Conservation (phyloP, 2,113 vertebrate species). For the Atherinomorus stipes region DNA sequence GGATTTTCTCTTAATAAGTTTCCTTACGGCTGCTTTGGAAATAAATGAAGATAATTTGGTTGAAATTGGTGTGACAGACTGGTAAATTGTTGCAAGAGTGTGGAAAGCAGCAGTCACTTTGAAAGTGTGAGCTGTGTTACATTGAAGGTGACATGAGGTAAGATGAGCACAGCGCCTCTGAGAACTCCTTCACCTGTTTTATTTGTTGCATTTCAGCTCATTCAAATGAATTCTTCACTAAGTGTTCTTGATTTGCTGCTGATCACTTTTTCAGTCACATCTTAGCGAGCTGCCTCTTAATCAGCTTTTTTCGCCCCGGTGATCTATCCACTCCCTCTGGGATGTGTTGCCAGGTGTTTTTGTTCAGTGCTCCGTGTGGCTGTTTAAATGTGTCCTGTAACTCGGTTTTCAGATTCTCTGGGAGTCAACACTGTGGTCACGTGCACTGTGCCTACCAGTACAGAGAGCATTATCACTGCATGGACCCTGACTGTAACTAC, state of each 20-base stretch:
- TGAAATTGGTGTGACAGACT: conserved; percentile 85
- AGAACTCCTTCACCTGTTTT: conserved; percentile 47
- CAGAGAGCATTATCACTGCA: conserved; percentile 98
- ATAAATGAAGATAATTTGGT: conserved; percentile 87
- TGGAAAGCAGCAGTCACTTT: conserved; percentile 70
- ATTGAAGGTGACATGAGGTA: conserved; percentile 75
- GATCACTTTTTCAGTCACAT: conserved; percentile 27
- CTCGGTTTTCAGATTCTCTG: conserved; percentile 90
- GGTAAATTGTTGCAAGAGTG: conserved; percentile 81
- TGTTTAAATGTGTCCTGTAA: conserved; percentile 12
- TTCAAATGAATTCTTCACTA: conserved; percentile 46
- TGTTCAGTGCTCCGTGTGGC: background rate
- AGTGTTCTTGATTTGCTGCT: conserved; percentile 42
- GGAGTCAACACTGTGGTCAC: conserved; percentile 98
- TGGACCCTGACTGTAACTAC: conserved; percentile 99
- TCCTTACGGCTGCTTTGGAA: conserved; percentile 84
- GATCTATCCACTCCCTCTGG: conserved; percentile 5
- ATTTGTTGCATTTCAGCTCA: conserved; percentile 30
- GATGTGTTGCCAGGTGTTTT: conserved; percentile 17
- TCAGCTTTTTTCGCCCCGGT: conserved; percentile 8
- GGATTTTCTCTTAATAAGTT: conserved; percentile 85
- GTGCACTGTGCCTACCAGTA: conserved; percentile 99
- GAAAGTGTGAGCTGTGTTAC: conserved; percentile 54
- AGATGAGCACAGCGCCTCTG: conserved; percentile 49
- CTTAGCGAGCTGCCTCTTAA: conserved; percentile 19